These are phyloP conservation scores for Tauraco hartlaubi DNA, from an alignment of 2,797 vertebrate species.

Conservation along the genomic window DNA sequence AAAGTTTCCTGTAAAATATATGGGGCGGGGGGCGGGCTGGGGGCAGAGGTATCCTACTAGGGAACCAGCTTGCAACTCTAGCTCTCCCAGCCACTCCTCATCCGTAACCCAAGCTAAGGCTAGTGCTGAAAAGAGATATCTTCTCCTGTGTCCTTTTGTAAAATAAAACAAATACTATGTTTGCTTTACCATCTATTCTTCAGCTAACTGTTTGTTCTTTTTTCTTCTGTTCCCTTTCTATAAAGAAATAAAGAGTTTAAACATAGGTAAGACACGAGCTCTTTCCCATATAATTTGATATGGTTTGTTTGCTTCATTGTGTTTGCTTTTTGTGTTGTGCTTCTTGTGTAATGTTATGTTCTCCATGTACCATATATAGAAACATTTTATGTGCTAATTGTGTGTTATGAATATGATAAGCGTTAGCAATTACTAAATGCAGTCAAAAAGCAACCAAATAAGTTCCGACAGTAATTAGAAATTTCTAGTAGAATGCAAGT, in stretches of 20 bases:
- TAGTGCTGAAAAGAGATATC: constrained; percentile 51
- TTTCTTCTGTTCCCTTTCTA: constrained; percentile 83
- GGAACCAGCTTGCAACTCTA: background rate
- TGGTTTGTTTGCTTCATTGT: constrained; percentile 81
- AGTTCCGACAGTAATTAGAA: constrained; percentile 82
- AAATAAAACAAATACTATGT: constrained; percentile 79
- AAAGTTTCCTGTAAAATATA: background rate
- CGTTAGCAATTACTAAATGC: constrained; percentile 80
- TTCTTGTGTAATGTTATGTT: constrained; percentile 80
- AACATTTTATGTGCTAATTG: constrained; percentile 83
- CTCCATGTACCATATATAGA: constrained; percentile 81
- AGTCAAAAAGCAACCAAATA: constrained; percentile 82
- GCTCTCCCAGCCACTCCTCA: constrained; percentile 9
- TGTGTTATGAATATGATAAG: constrained; percentile 84
- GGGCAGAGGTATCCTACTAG: background rate
- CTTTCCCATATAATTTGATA: constrained; percentile 81
- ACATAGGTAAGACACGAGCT: constrained; percentile 94
- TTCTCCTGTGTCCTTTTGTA: constrained; percentile 67
- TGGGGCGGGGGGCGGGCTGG: background rate
- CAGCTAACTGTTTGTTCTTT: constrained; percentile 85
- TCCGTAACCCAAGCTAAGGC: constrained; percentile 30
- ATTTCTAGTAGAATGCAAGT: constrained; percentile 76
- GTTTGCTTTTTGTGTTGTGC: constrained; percentile 82
- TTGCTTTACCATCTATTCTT: constrained; percentile 81
- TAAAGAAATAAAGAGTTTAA: constrained; percentile 99